A percentile compares a stretch with the other conserved stretches of the same genome.
Evolutionary conservation across 2,888 invertebrate genomes (phyloP).

Genomic region (Mechanitis messenoides): DNA sequence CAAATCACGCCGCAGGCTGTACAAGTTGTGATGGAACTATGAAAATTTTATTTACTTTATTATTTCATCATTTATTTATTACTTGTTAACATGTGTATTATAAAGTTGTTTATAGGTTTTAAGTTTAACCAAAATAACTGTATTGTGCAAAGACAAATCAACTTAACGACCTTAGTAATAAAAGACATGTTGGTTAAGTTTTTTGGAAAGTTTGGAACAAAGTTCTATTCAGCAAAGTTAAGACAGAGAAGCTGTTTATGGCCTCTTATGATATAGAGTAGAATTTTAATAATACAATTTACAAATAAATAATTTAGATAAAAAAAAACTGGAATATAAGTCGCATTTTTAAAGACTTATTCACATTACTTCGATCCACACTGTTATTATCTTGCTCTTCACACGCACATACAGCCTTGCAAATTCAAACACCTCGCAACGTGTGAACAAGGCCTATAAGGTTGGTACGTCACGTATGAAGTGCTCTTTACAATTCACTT

Average conservation of each 20-base stretch:
- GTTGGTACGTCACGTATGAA: constrained; percentile 43
- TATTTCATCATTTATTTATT: not conserved
- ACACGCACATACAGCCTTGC: not conserved
- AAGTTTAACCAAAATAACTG: constrained; percentile 20
- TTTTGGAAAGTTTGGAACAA: constrained; percentile 43
- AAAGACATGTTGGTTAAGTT: constrained; percentile 48
- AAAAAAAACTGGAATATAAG: too few species aligned
- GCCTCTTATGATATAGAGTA: too few species aligned
- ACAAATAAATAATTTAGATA: too few species aligned
- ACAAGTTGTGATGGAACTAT: not conserved
- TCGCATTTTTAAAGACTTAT: too few species aligned
- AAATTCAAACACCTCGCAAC: constrained; percentile 15
- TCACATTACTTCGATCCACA: constrained; percentile 2
- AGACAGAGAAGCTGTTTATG: constrained; percentile 40
- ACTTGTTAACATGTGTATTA: not conserved
- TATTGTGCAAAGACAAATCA: constrained; percentile 37
- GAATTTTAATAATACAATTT: too few species aligned
- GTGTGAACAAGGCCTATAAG: constrained; percentile 18
- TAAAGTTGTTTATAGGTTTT: constrained; percentile 24
- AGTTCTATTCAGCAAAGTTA: constrained; percentile 44
- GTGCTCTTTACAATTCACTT: constrained; percentile 56
- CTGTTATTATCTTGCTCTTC: not conserved
- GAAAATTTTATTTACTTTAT: not conserved
- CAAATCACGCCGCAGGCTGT: constrained; percentile 1
- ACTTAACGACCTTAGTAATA: constrained; percentile 43